A percentile compares a stretch with the other conserved stretches of the same genome.
Evolutionary conservation across 53 echinoderm and acorn worm genomes (phyloP).

Genomic region (Echinometra lucunter): DNA sequence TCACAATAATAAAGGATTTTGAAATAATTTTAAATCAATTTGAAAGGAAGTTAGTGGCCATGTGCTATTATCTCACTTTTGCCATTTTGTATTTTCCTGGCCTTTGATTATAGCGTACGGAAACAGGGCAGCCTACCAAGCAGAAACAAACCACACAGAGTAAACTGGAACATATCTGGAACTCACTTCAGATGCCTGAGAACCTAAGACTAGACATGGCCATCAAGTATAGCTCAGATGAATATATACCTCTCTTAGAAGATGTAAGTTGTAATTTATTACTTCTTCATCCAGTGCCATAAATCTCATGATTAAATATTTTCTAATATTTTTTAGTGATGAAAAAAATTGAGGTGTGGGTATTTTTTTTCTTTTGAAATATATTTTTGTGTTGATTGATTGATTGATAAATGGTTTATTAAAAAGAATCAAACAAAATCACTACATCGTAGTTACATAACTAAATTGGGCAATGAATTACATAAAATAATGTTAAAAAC

Average conservation of each 20-base stretch:
- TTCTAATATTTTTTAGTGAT: too few relatives aligned
- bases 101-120: constrained; percentile 62
- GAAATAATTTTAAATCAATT: background rate
- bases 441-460: too few relatives aligned
- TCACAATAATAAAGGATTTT: too few relatives aligned
- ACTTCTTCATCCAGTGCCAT: too few relatives aligned
- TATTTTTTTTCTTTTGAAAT: too few relatives aligned
- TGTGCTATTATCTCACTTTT: background rate
- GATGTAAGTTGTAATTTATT: constrained; percentile 73
- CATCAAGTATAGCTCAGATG: constrained; percentile 99
- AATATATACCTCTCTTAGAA: constrained; percentile 77
- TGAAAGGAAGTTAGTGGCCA: background rate
- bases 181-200: constrained; percentile 91
- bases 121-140: constrained; percentile 48
- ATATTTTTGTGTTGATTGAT: too few relatives aligned
- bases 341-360: too few relatives aligned
- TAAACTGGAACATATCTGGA: constrained; percentile 88
- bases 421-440: too few relatives aligned
- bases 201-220: constrained; percentile 94
- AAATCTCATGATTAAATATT: too few relatives aligned
- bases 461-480: too few relatives aligned
- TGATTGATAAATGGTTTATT: too few relatives aligned
- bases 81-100: background rate
- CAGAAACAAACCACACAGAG: constrained; percentile 84
- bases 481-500: too few relatives aligned